These are phyloP conservation scores for Oxygymnocypris stewartii DNA, from an alignment of 2,113 vertebrate species.

Conservation along the genomic window DNA sequence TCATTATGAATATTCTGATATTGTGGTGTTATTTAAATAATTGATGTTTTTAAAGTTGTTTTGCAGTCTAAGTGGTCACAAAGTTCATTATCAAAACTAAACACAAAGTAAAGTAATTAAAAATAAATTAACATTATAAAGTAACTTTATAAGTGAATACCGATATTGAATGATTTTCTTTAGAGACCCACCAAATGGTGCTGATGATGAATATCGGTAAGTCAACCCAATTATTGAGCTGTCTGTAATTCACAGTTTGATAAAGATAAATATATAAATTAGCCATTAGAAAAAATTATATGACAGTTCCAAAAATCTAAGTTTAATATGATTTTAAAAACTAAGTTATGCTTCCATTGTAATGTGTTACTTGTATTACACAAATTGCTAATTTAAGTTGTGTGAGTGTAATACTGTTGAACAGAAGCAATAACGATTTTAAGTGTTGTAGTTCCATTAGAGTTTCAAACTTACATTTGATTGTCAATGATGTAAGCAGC, in stretches of 20 bases:
- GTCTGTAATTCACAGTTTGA: not conserved
- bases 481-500: not conserved
- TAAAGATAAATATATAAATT: not conserved
- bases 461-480: not conserved
- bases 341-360: not conserved
- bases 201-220: not conserved
- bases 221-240: not conserved
- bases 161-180: not conserved
- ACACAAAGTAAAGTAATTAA: too few relatives aligned
- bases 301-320: not conserved
- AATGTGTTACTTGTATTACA: not conserved
- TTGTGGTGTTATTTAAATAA: not conserved
- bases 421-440: not conserved
- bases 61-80: not conserved
- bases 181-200: not conserved
- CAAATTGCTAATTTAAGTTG: not conserved
- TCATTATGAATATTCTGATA: not conserved
- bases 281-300: not conserved
- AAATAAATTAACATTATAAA: not conserved
- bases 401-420: not conserved
- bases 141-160: not conserved
- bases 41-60: not conserved
- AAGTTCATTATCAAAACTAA: not conserved
- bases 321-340: not conserved
- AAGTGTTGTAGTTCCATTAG: not conserved